These are phyloP conservation scores for Porphyrio hochstetteri DNA, from an alignment of 2,113 vertebrate genomes.

Conservation along the genomic window DNA sequence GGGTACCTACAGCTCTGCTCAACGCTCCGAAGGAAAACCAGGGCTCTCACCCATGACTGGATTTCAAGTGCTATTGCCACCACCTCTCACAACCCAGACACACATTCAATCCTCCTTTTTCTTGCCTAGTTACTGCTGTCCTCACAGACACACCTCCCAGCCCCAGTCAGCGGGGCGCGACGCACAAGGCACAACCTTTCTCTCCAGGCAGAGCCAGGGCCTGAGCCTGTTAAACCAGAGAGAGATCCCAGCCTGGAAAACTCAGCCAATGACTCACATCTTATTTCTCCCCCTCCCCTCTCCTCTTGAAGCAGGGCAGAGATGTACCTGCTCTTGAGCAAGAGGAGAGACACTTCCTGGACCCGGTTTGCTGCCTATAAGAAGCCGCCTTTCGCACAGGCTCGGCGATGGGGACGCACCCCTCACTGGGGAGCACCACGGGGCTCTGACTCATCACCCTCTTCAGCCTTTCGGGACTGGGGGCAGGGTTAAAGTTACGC, in stretches of 20 bases:
- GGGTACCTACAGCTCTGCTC: rapidly evolving
- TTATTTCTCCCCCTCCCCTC: not conserved
- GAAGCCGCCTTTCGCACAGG: not conserved
- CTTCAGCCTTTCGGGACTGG: not conserved
- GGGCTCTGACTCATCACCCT: constrained; percentile 28
- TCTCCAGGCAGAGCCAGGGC: not conserved
- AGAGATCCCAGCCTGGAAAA: not conserved
- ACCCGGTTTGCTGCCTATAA: not conserved
- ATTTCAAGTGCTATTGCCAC: not conserved
- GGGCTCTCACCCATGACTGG: too few species aligned
- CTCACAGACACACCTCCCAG: not conserved
- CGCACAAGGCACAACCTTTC: not conserved
- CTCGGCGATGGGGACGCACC: not conserved
- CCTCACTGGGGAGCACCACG: not conserved
- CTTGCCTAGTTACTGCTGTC: not conserved
- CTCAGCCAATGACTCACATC: constrained; percentile 42
- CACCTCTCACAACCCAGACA: not conserved
- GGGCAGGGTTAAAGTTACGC: not conserved
- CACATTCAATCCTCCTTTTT: not conserved
- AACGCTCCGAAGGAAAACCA: not conserved
- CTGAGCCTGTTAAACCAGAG: not conserved
- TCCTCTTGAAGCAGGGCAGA: not conserved
- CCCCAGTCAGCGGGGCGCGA: not conserved
- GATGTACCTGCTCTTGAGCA: constrained; percentile 50
- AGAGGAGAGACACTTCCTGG: constrained; percentile 5